Evolutionary conservation across 2,113 vertebrate genomes (phyloP), one percentile per base, ranked within the genome.

Genomic region (Micronycteris hirsuta): DNA sequence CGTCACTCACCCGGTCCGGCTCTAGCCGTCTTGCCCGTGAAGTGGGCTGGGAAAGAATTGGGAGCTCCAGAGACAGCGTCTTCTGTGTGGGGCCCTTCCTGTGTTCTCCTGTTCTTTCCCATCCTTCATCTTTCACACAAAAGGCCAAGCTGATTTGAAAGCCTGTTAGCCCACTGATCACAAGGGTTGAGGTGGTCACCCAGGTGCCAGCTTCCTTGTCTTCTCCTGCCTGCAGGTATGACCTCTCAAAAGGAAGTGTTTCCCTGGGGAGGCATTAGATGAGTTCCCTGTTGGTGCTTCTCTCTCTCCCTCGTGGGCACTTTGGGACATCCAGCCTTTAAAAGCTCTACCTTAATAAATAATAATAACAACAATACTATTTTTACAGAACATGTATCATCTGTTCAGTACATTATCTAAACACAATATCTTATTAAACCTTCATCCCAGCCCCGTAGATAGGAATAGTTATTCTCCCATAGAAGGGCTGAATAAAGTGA

Each of bases 331-430:
- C 8, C 1, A 52, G 31, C 19, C 49, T 86, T 93, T 58, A 70
- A 43, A 86, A 45, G 3, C 9, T 93, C 58, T 67, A 56, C 26
- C 9, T 47, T 76, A 73, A 58, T 73, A 85, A 94, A n/a, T 65
- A 82, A 92, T 33, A 73, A 33, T 43, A 71, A 68, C 31, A 45
- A 10, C 31, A 45, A 10, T 24, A 15, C 56, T 85, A 1, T 80
- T 68, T 58, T 77, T 77, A 22, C n/a, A 41, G 33, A 73, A 36
- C 16, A 19, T 45, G 38, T 14, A 17, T 58, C 24, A 19, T 45
- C 24, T 71, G 1, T 65, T 63, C 49, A 20, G 33, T 20, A 76
- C 49, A 45, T 12, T 65, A 15, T 92, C 78, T 92, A 89, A 86
- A 52, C 36, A 26, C 19, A 41, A 80, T 16, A 63, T 47, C 78